These are phyloP conservation scores for Artibeus lituratus DNA, from an alignment of 2,797 vertebrate species.

Conservation along the genomic window DNA sequence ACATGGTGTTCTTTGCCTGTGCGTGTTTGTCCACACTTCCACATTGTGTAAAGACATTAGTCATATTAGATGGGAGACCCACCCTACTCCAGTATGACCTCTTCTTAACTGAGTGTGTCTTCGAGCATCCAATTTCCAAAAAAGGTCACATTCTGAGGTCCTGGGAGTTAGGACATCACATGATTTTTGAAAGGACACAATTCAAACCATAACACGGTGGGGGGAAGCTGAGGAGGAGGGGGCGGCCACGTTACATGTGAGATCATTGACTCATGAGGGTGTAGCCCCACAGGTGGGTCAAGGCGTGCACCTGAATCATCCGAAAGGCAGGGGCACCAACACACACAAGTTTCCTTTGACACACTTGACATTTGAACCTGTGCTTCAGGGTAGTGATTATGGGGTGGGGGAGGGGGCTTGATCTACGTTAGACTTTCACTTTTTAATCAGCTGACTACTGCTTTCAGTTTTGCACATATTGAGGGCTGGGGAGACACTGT, in stretches of 20 bases:
- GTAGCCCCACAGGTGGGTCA: rapidly evolving
- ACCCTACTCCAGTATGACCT: background rate
- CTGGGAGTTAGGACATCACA: rapidly evolving
- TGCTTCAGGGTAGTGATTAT: rapidly evolving
- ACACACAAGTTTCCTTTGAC: background rate
- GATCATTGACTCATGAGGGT: rapidly evolving
- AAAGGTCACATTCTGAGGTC: background rate
- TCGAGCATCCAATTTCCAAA: background rate
- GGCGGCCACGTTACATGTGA: rapidly evolving
- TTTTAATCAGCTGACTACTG: rapidly evolving
- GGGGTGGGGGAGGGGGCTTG: no score
- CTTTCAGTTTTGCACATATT: background rate
- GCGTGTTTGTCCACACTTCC: no score
- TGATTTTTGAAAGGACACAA: background rate
- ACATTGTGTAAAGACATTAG: background rate
- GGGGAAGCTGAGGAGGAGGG: background rate
- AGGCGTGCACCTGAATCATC: no score
- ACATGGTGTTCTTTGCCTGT: rapidly evolving
- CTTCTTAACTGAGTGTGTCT: background rate
- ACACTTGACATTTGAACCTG: rapidly evolving
- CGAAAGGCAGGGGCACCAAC: rapidly evolving
- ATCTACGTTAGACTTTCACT: rapidly evolving
- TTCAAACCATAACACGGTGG: rapidly evolving
- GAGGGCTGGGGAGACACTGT: background rate
- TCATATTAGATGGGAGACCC: rapidly evolving